Conservation (phyloP, 2,113 vertebrate genomes). For the Furnarius figulus region DNA sequence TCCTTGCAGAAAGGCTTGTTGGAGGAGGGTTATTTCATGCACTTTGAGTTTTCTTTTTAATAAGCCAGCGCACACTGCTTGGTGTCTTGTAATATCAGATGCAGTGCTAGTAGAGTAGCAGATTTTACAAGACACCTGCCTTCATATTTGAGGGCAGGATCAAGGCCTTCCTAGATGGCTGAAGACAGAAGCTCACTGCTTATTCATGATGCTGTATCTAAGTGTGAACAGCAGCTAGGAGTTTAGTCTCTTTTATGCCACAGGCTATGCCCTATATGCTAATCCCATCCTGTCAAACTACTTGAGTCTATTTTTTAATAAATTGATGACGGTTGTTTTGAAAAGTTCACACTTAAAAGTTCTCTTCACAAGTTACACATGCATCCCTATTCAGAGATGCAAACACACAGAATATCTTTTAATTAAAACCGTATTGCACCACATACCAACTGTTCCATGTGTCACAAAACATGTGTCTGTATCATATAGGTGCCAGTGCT, state of each 20-base stretch:
- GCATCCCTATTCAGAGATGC: not conserved
- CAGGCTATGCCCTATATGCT: not conserved
- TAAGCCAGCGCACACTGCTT: not conserved
- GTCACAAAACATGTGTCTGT: not conserved
- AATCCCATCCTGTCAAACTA: not conserved
- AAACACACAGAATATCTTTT: not conserved
- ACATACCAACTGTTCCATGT: not conserved
- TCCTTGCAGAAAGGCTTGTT: not conserved
- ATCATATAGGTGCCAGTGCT: not conserved
- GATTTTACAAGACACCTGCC: constrained; percentile 46
- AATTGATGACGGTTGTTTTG: not conserved
- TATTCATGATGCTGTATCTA: not conserved
- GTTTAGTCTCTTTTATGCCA: not conserved
- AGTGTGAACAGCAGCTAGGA: not conserved
- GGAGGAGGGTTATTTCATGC: not conserved
- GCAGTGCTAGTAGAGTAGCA: not conserved
- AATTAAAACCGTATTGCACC: not conserved
- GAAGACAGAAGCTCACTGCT: constrained; percentile 28
- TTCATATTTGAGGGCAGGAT: constrained; percentile 26
- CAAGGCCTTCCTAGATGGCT: constrained; percentile 26
- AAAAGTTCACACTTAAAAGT: not conserved
- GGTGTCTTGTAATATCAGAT: constrained; percentile 27
- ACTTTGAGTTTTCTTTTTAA: not conserved
- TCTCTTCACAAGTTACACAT: not conserved
- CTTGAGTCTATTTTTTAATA: not conserved